Percentiles rank a stretch among this genome's conserved stretches.
Evolutionary conservation across 1,140 invertebrate species (phyloP).

Genomic region (Aphelinus atriplicis): DNA sequence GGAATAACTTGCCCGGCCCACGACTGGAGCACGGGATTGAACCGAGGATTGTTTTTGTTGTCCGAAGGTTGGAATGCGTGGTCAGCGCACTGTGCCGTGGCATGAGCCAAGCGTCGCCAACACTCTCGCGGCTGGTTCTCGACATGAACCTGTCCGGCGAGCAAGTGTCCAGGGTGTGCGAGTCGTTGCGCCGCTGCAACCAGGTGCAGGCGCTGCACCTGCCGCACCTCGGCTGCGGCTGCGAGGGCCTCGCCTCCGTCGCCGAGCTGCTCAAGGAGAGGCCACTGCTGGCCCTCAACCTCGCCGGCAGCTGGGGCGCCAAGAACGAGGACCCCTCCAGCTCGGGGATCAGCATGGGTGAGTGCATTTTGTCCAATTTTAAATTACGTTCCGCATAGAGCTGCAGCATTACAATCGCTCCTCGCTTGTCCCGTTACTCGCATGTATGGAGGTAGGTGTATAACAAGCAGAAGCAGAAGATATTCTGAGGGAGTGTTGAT

Average conservation of each 20-base stretch:
- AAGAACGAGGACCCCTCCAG: slow-evolving; percentile 66
- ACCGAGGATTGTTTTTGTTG: too few species aligned
- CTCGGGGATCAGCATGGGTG: slow-evolving; percentile 66
- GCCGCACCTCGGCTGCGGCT: slow-evolving; percentile 69
- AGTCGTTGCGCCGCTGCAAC: slow-evolving; percentile 61
- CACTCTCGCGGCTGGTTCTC: slow-evolving; percentile 64
- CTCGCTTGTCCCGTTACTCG: too few species aligned
- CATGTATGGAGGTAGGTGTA: too few species aligned
- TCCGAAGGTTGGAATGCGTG: slow-evolving; percentile 64
- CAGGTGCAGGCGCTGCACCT: slow-evolving; percentile 68
- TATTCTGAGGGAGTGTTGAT: too few species aligned
- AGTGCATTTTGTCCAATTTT: slow-evolving; percentile 20
- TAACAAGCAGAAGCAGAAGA: too few species aligned
- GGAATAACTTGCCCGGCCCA: too few species aligned
- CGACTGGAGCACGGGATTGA: too few species aligned
- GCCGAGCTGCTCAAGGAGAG: slow-evolving; percentile 62
- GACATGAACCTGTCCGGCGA: slow-evolving; percentile 67
- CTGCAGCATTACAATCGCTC: too few species aligned
- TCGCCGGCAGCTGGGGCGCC: slow-evolving; percentile 66
- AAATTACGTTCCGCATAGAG: too few species aligned
- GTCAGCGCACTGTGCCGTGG: slow-evolving; percentile 66
- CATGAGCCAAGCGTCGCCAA: slow-evolving; percentile 55
- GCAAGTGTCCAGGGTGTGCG: slow-evolving; percentile 66
- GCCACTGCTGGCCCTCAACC: slow-evolving; percentile 66
- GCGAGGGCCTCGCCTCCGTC: slow-evolving; percentile 65